These are phyloP conservation scores for Oscarella lobularis DNA, from an alignment of 37 sponge, comb jelly and placozoan species.

Conservation along the genomic window DNA sequence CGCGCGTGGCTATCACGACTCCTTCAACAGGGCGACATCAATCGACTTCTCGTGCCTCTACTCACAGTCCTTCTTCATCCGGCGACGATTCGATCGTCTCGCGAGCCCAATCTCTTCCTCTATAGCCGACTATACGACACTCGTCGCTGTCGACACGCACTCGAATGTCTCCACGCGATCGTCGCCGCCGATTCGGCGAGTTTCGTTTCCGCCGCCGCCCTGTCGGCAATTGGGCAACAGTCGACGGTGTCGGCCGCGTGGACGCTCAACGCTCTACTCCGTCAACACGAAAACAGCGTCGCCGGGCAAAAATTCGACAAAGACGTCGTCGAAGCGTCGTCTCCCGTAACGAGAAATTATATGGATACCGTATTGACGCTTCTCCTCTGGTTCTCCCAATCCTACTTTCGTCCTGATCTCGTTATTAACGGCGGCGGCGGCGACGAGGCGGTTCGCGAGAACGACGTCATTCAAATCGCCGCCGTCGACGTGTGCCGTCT, in stretches of 20 bases:
- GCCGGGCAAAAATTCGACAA: background rate
- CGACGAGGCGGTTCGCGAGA: background rate
- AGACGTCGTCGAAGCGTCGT: background rate
- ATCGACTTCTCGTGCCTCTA: conserved; percentile 22
- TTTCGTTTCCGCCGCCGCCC: background rate
- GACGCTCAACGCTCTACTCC: background rate
- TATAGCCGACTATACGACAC: background rate
- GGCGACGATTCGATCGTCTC: conserved; percentile 6
- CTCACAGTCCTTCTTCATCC: conserved; percentile 29
- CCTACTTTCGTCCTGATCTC: background rate
- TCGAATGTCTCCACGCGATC: background rate
- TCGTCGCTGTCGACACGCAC: background rate
- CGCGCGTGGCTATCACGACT: conserved; percentile 21
- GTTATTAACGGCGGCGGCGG: background rate
- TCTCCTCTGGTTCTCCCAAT: background rate
- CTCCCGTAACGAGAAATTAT: background rate
- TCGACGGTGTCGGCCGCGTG: background rate
- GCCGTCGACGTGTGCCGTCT: background rate
- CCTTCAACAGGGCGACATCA: conserved; percentile 25
- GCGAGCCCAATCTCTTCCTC: background rate
- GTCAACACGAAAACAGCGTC: background rate
- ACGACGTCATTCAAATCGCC: background rate
- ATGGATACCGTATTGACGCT: background rate
- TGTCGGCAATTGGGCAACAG: background rate
- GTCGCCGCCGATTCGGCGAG: background rate